Base-by-base conservation (phyloP, 2,797 vertebrate species). In the Pipistrellus pipistrellus region DNA sequence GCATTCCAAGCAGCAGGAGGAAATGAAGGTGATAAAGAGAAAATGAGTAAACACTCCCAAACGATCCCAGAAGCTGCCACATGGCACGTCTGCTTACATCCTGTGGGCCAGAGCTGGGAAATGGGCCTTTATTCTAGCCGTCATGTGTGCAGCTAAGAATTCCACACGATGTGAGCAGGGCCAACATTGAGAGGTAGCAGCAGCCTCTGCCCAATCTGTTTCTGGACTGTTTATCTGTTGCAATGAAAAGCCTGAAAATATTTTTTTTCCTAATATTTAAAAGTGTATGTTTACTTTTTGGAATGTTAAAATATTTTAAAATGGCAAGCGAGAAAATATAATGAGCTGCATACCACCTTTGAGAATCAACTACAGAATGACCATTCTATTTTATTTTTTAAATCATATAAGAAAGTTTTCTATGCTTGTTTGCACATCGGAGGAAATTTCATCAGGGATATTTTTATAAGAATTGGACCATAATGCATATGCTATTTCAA, bases 371-470 rank as follows among this genome's bases (percentile, higher is more conserved):
- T 64, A 82, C n/a, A 95, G 48, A 91, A 76, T 81, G 46, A 77
- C 18, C 23, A 25, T 68, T 32, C 64, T 68, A 35, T 68, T 35
- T 68, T 62, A 62, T 62, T 62, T 62, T 68, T 32, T 8, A 64
- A 64, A 57, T 90, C 75, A 87, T 59, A 75, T 51, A 53, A 95
- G 75, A 96, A 93, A 84, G 48, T 27, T 90, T 82, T 85, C 64
- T 55, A 13, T 59, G 57, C n/a, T 38, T 90, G 71, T 71, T 86
- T 91, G 51, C 30, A 92, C 57, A 69, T 13, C 20, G 5, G 64
- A 88, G 14, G 35, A 87, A 94, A 91, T 35, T 46, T 41, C 93
- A 71, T 57, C 51, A 64, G 55, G 89, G 32, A 46, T 82, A 38
- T 62, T 87, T 93, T 71, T 23, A 57, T 25, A 75, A 81, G 41